phyloP scores from a whole-genome alignment of 2,888 invertebrate species.

The Callinectes sapidus region DNA sequence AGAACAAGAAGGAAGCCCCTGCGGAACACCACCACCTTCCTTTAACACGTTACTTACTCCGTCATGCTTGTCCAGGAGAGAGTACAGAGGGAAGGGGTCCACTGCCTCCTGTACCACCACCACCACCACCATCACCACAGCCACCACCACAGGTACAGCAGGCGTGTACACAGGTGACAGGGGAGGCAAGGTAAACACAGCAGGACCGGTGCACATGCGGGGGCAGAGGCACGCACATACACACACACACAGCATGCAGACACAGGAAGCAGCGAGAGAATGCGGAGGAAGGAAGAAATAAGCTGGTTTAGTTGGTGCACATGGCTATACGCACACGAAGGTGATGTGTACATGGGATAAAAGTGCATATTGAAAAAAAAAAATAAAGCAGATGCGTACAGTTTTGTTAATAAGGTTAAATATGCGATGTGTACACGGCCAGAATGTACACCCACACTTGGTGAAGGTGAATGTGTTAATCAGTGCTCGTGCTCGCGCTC shows the following conservation, averaged over 20 bases:
- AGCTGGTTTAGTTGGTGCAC: not conserved
- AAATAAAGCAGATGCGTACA: not conserved
- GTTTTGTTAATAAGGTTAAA: not conserved
- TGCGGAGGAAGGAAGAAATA: not conserved
- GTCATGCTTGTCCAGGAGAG: slow-evolving; percentile 61
- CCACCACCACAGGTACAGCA: not conserved
- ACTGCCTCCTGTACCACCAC: slow-evolving; percentile 44
- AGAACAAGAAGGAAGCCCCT: not conserved
- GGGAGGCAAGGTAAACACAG: not conserved
- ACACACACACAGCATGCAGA: slow-evolving; percentile 27
- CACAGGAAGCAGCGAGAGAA: not conserved
- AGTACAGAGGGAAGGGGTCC: slow-evolving; percentile 68
- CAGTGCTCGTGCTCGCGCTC: slow-evolving; percentile 25
- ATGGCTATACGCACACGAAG: not conserved
- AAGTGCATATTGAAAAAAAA: slow-evolving; percentile 38
- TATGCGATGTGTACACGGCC: not conserved
- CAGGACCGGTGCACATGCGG: not conserved
- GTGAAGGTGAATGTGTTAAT: not conserved
- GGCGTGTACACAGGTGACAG: not conserved
- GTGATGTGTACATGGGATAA: not conserved
- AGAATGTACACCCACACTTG: not conserved
- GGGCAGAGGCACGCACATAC: not conserved
- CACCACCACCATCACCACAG: not conserved
- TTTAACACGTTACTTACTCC: slow-evolving; percentile 52
- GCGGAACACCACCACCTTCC: not conserved